Base-by-base conservation (phyloP, 2,888 invertebrate genomes). In the Luperina testacea region DNA sequence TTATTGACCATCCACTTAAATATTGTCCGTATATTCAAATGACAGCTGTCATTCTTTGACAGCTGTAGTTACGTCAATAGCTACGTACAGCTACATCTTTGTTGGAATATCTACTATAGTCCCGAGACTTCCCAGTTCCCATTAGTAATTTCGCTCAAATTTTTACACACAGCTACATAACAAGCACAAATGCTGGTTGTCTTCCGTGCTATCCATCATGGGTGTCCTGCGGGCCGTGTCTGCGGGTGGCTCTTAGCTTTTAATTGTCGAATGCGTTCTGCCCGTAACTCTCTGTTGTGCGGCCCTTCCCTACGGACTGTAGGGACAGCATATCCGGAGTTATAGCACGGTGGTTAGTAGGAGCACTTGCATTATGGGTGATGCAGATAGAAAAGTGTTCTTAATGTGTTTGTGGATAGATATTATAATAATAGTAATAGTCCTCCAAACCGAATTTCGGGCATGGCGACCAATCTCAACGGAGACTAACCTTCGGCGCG, bases 201-300 rank as follows among this genome's bases (percentile, higher is more conserved):
- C 84, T 85, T 85, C 88, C 84, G 84, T 24, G 82, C 59, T 70
- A 87, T 85, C 77, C 69, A 85, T 85, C 84, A 85, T 32, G 57
- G 63, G 65, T 87, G 88, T 83, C 82, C 75, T 51, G 72, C 70
- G 73, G 53, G 88, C 82, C 73, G 73, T 85, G 84, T 67, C 90
- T 81, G 88, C 90, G 88, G 91, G 91, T 87, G 91, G 90, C 82
- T 88, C 82, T 77, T 85, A 75, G 76, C 77, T 89, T 61, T 90
- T 91, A 91, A 90, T 90, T 88, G 88, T 89, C 76, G 87, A 87
- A 81, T 74, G 81, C 86, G 82, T 82, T 84, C 81, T 78, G 84
- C 76, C 75, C 67, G 90, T 87, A 80, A 83, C 81, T 86, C 75
- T 80, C 69, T 72, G 68, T 17, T 74, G 71, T 59, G 73, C 75